Conservation (phyloP, 2,113 vertebrate species). For the Egretta garzetta region DNA sequence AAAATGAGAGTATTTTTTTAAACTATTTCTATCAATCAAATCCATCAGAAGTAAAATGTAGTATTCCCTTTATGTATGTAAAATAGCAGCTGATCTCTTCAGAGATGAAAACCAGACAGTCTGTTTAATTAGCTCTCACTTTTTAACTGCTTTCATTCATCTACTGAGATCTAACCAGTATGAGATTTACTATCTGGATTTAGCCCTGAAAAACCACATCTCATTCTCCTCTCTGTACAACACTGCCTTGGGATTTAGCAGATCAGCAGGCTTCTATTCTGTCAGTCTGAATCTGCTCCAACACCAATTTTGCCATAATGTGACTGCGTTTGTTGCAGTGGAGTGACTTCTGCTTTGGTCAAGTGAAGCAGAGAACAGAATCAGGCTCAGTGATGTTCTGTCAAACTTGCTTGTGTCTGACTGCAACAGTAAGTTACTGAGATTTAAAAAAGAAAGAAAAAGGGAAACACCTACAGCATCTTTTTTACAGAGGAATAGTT, state of each 20-base stretch:
- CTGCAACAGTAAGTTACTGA: not conserved
- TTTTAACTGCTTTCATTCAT: not conserved
- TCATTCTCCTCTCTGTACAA: not conserved
- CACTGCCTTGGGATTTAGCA: not conserved
- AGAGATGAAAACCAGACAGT: not conserved
- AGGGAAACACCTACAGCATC: not conserved
- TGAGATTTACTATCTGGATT: not conserved
- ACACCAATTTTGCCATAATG: not conserved
- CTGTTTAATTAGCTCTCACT: not conserved
- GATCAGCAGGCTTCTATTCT: not conserved
- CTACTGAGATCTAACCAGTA: not conserved
- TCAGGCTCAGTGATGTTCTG: not conserved
- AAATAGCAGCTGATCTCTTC: not conserved
- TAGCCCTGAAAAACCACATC: not conserved
- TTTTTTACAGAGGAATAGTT: not conserved
- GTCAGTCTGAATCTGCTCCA: not conserved
- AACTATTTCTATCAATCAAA: conserved; percentile 3
- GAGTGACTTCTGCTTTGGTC: not conserved
- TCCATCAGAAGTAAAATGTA: not conserved
- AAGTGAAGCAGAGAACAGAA: not conserved
- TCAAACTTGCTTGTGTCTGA: not conserved
- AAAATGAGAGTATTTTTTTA: not conserved
- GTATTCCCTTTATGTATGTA: not conserved
- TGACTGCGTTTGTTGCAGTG: not conserved
- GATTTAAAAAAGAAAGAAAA: not conserved